Base-by-base conservation (phyloP, 2,888 invertebrate species). In the Drosophila multiciliata region DNA sequence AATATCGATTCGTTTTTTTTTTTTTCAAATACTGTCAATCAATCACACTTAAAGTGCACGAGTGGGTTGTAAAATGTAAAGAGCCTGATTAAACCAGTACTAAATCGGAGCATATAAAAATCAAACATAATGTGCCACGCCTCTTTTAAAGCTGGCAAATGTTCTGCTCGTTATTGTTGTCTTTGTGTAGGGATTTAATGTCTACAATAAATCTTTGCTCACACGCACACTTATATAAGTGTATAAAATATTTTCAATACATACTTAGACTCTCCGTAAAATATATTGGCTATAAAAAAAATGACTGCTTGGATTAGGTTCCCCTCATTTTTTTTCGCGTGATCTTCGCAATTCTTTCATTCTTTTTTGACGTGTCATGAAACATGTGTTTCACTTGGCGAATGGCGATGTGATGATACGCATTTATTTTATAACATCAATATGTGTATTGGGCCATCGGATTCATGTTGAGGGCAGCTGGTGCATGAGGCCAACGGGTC, bases 31-130 rank as follows among this genome's bases (percentile, higher is more conserved):
- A 70, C 69, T 62, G 52, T 62, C 73, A 84, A 88, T 89, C 84
- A 88, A 85, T 89, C 89, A 79, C 82, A 87, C 82, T 85, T 81
- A 89, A 83, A 87, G 82, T 72, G 68, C 72, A 71, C 50, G 77
- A 89, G 72, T 79, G 75, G 55, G 74, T 59, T 85, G 69, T 87
- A 79, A 83, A 89, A 78, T 78, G 55, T 67, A 64, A 86, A 66
- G 65, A 69, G 74, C 69, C 80, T 71, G 83, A 85, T 87, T 87
- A 87, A 83, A 76, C 62, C 72, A 60, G 54, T 66, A 74, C 83
- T 74, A 75, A 78, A 87, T 71, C 73, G 73, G 42, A 67, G 77
- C 67, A 66, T 64, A 82, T 89, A 79, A 86, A 88, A 87, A 76
- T 80, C 67, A 75, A 78, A 72, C 66, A 75, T 63, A 64, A 74